Evolutionary conservation across 2,113 vertebrate species (phyloP).

Genomic region (Anhinga rufa): DNA sequence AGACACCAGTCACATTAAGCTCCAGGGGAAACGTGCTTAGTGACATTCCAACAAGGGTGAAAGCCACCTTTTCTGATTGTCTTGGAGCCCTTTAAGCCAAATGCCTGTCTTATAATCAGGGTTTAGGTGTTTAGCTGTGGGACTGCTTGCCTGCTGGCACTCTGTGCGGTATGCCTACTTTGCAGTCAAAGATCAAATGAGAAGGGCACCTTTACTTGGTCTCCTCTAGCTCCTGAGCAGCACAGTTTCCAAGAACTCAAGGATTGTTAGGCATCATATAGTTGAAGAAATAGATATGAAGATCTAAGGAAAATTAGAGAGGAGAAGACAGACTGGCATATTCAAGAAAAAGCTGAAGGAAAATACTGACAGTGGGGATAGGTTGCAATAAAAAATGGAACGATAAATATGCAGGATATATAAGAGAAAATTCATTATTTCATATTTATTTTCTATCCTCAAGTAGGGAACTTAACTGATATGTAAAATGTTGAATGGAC

Average conservation of each 20-base stretch:
- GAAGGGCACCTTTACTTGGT: background rate
- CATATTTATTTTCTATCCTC: background rate
- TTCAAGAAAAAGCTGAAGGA: background rate
- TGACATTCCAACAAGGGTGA: background rate
- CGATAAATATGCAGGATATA: background rate
- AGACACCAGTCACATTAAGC: background rate
- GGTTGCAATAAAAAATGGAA: background rate
- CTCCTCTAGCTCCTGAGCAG: background rate
- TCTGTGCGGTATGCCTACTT: background rate
- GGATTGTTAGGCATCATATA: background rate
- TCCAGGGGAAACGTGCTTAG: background rate
- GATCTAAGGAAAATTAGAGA: background rate
- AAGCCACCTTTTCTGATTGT: background rate
- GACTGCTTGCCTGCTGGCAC: background rate
- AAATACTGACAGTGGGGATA: background rate
- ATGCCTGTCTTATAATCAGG: background rate
- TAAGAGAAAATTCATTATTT: background rate
- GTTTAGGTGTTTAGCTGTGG: background rate
- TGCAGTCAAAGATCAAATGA: background rate
- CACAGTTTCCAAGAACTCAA: background rate
- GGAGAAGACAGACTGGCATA: background rate
- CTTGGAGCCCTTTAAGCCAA: background rate
- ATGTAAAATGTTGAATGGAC: background rate
- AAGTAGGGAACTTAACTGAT: background rate
- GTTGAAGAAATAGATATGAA: background rate